phyloP scores from a whole-genome alignment of 2,888 invertebrate genomes.

The Melanophora roralis region DNA sequence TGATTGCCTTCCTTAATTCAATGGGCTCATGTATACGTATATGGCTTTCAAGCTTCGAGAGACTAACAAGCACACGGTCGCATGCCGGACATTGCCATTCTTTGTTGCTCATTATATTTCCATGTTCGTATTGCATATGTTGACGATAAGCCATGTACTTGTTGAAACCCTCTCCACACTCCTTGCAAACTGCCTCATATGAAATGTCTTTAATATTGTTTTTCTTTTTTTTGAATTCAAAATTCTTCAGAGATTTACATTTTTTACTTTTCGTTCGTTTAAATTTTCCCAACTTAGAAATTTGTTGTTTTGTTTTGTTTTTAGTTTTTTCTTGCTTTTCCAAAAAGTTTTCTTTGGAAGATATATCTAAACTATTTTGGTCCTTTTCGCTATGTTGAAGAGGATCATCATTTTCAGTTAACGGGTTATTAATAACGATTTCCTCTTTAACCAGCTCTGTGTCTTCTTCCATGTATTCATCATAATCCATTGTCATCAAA shows the following conservation, averaged over 20 bases:
- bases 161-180: slow-evolving; percentile 35
- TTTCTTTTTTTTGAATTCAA: slow-evolving; percentile 13
- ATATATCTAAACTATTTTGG: background rate
- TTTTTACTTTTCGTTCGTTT: slow-evolving; percentile 44
- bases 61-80: slow-evolving; percentile 50
- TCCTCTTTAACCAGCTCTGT: slow-evolving; percentile 44
- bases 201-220: slow-evolving; percentile 17
- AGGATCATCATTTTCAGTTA: slow-evolving; percentile 43
- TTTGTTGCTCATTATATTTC: slow-evolving; percentile 29
- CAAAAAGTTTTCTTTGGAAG: background rate
- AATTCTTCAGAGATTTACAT: background rate
- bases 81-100: slow-evolving; percentile 63
- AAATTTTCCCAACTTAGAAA: background rate
- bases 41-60: slow-evolving; percentile 58
- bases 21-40: slow-evolving; percentile 66
- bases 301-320: background rate
- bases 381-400: slow-evolving; percentile 46
- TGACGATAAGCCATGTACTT: slow-evolving; percentile 57
- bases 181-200: slow-evolving; percentile 27
- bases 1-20: slow-evolving; percentile 64
- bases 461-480: slow-evolving; percentile 32
- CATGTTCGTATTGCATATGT: slow-evolving; percentile 65
- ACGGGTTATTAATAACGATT: slow-evolving; percentile 28
- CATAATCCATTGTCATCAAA: background rate
- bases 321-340: too few relatives aligned